These are phyloP conservation scores for Galerucella calmariensis DNA, from an alignment of 2,888 invertebrate species.

Conservation along the genomic window DNA sequence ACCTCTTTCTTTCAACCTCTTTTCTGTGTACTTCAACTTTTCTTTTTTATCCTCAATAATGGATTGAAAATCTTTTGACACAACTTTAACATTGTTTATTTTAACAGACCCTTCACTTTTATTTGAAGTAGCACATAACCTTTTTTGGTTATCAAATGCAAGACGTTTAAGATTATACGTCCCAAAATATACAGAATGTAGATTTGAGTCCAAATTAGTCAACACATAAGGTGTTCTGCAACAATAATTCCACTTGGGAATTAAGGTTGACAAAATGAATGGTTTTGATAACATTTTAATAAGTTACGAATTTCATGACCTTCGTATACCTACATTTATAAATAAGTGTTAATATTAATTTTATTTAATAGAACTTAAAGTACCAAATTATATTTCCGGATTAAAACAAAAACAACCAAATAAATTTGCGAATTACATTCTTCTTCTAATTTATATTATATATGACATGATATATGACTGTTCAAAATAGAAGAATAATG, in stretches of 20 bases:
- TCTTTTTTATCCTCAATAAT: constrained; percentile 72
- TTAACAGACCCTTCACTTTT: constrained; percentile 10
- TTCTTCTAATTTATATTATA: constrained; percentile 1
- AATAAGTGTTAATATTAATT: neutral
- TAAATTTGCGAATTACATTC: neutral
- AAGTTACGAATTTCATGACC: neutral
- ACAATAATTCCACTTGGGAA: constrained; percentile 15
- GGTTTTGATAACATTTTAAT: constrained; percentile 19
- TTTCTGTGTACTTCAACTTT: constrained; percentile 71
- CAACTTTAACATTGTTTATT: constrained; percentile 21
- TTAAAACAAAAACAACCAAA: neutral
- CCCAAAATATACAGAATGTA: neutral
- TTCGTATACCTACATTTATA: neutral
- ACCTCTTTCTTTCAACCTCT: constrained; percentile 70
- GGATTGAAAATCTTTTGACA: constrained; percentile 53
- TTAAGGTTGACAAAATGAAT: neutral
- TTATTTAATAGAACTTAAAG: neutral
- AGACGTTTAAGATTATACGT: neutral
- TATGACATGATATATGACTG: neutral
- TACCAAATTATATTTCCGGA: no score
- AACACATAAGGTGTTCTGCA: constrained; percentile 7
- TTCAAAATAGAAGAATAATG: no score
- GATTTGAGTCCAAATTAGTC: neutral
- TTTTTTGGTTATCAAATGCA: constrained; percentile 5
- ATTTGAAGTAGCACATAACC: constrained; percentile 27